Evolutionary conservation across 2,888 invertebrate species (phyloP).

Genomic region (Busseola fusca): DNA sequence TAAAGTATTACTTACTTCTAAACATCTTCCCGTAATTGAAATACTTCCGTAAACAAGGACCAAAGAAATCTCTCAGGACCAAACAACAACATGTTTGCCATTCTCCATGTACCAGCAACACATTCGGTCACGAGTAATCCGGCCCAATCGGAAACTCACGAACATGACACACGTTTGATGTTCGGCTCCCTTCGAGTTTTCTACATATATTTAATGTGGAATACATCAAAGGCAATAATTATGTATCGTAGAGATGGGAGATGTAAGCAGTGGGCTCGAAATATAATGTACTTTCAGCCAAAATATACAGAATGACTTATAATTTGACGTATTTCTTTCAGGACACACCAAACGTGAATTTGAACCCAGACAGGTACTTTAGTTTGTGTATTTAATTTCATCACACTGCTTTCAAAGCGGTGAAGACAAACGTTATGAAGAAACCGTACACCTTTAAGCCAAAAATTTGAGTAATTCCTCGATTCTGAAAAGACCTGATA

Average conservation of each 20-base stretch:
- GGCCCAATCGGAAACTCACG: slow-evolving; percentile 41
- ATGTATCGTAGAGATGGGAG: slow-evolving; percentile 29
- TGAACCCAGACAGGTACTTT: background rate
- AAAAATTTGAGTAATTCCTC: background rate
- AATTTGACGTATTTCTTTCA: background rate
- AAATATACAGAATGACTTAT: background rate
- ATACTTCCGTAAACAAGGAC: slow-evolving; percentile 39
- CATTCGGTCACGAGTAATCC: slow-evolving; percentile 41
- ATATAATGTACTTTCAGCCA: background rate
- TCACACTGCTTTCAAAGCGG: no score
- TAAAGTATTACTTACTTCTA: background rate
- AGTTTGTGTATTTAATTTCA: no score
- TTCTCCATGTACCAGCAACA: slow-evolving; percentile 15
- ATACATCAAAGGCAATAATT: slow-evolving; percentile 54
- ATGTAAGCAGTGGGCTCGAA: slow-evolving; percentile 17
- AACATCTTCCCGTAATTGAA: slow-evolving; percentile 5
- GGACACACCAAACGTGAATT: background rate
- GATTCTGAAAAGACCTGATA: background rate
- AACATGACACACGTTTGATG: slow-evolving; percentile 49
- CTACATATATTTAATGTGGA: slow-evolving; percentile 34
- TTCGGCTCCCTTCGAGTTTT: slow-evolving; percentile 28
- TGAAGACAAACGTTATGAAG: no score
- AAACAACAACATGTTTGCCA: slow-evolving; percentile 32
- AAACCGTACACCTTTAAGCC: no score
- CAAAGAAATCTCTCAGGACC: slow-evolving; percentile 12